phyloP scores from a whole-genome alignment of 2,888 invertebrate genomes.

The Noctua janthina region DNA sequence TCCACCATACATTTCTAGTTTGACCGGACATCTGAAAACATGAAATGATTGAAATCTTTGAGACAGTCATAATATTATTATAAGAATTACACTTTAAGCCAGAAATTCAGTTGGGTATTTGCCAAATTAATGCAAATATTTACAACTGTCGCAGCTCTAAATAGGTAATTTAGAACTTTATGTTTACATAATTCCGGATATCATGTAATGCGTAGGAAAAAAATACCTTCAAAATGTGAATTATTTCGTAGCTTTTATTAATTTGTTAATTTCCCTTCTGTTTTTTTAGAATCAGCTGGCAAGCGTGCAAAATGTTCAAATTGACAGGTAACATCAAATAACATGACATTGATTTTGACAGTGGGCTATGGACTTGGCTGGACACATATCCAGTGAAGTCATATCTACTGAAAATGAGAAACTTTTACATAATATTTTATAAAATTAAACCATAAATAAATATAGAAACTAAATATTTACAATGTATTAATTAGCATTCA shows the following conservation, averaged over 20 bases:
- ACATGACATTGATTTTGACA: neutral
- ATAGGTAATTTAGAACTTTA: neutral
- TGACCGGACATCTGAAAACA: slow-evolving; percentile 81
- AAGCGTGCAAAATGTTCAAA: neutral
- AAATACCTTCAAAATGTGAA: slow-evolving; percentile 21
- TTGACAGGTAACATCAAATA: neutral
- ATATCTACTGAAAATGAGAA: no score
- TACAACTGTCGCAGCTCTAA: neutral
- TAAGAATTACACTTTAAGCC: neutral
- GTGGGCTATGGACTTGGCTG: neutral
- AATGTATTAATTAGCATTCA: no score
- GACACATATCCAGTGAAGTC: no score
- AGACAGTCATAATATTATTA: neutral
- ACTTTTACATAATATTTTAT: no score
- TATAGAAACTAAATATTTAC: no score
- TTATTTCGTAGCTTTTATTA: slow-evolving; percentile 8
- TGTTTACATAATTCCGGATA: neutral
- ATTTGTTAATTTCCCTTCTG: neutral
- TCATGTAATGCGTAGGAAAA: neutral
- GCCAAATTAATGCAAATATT: slow-evolving; percentile 36
- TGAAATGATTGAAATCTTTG: neutral
- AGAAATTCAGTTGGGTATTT: slow-evolving; percentile 1
- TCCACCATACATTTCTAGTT: slow-evolving; percentile 81
- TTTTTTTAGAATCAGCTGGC: slow-evolving; percentile 40
- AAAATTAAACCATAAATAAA: no score